Percentiles rank a stretch among this genome's conserved stretches.
Conservation (phyloP, 2,113 vertebrate species). For the Calyptomena viridis region DNA sequence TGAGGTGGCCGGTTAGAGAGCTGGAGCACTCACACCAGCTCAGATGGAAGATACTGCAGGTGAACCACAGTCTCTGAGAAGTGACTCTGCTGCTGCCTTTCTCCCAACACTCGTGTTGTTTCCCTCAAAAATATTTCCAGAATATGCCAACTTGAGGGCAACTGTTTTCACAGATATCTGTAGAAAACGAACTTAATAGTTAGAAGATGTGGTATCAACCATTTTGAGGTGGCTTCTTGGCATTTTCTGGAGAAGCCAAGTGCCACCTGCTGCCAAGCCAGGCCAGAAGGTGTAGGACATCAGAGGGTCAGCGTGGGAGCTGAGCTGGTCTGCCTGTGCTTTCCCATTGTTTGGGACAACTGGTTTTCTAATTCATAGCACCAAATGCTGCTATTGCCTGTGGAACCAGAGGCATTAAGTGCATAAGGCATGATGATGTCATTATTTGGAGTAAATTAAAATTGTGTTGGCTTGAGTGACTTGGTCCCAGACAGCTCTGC, state of each 20-base stretch:
- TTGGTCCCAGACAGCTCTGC: background rate
- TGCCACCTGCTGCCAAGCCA: background rate
- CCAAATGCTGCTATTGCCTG: background rate
- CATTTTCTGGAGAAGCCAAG: background rate
- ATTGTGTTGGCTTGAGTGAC: background rate
- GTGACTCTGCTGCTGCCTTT: background rate
- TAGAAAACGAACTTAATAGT: background rate
- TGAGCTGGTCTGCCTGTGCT: rapidly evolving
- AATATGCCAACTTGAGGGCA: background rate
- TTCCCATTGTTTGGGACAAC: background rate
- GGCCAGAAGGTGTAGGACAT: background rate
- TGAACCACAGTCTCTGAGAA: background rate
- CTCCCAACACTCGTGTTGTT: background rate
- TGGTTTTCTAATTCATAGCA: background rate
- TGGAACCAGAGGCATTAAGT: background rate
- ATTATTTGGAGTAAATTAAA: background rate
- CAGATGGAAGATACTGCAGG: background rate
- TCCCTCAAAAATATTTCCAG: background rate
- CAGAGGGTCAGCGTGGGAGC: rapidly evolving
- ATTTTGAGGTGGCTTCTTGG: background rate
- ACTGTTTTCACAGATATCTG: background rate
- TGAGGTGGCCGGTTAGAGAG: background rate
- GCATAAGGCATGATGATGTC: background rate
- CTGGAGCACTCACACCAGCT: rapidly evolving
- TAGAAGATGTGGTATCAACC: background rate